Evolutionary conservation across 2,888 invertebrate species (phyloP).

Genomic region (Microplitis deprimator): DNA sequence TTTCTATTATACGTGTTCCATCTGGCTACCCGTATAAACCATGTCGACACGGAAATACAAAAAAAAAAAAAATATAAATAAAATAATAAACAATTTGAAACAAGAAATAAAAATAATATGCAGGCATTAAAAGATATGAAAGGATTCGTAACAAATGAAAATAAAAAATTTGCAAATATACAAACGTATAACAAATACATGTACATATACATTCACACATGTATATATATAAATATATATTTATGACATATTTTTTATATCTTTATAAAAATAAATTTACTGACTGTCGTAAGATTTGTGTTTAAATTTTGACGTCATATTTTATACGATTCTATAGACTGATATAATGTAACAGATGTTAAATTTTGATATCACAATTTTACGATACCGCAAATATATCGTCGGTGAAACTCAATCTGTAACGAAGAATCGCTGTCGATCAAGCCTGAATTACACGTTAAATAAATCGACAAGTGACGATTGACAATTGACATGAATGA

Average conservation of each 20-base stretch:
- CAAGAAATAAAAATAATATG: not conserved
- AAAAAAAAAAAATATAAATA: constrained; percentile 1
- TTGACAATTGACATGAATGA: not conserved
- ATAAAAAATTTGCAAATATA: not conserved
- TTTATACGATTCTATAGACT: not conserved
- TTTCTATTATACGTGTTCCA: constrained; percentile 8
- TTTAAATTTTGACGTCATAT: not conserved
- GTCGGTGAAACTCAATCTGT: not conserved
- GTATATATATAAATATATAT: too few relatives aligned
- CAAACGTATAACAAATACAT: not conserved
- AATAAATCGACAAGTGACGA: not conserved
- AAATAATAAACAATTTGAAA: not conserved
- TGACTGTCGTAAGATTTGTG: not conserved
- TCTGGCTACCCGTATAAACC: constrained; percentile 7
- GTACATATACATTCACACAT: too few relatives aligned
- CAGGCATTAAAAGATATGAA: not conserved
- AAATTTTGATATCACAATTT: not conserved
- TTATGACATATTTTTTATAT: constrained; percentile 9
- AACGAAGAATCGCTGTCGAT: not conserved
- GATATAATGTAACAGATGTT: constrained; percentile 5
- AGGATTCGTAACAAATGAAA: not conserved
- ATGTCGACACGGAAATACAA: constrained; percentile 3
- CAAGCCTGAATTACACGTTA: not conserved
- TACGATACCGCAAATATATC: not conserved
- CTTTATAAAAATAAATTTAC: constrained; percentile 10